Evolutionary conservation across 2,888 invertebrate genomes (phyloP).

Genomic region (Myathropa florea): DNA sequence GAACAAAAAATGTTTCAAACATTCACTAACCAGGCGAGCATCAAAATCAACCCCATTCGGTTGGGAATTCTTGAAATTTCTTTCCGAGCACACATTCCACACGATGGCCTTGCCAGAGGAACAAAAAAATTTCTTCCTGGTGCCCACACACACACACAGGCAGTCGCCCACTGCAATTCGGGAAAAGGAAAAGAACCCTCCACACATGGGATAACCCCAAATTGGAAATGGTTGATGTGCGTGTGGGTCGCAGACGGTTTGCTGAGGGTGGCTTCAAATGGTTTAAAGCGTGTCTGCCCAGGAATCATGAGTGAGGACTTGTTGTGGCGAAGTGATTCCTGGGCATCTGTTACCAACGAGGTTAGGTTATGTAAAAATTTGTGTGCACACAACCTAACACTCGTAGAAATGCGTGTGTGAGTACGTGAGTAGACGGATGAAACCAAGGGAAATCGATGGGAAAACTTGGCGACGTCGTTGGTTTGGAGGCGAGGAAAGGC

Average conservation of each 20-base stretch:
- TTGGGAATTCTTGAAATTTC: neutral
- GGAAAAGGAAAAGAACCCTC: neutral
- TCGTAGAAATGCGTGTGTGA: neutral
- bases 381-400: neutral
- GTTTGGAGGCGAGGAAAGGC: neutral
- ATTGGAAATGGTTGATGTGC: neutral
- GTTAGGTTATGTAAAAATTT: slow-evolving; percentile 31
- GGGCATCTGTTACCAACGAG: slow-evolving; percentile 4
- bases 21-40: slow-evolving; percentile 30
- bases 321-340: neutral
- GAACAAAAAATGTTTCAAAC: slow-evolving; percentile 31
- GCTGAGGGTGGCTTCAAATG: neutral
- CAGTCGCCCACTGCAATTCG: too few relatives aligned
- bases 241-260: neutral
- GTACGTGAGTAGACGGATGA: neutral
- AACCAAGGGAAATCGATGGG: too few relatives aligned
- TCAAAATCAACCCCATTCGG: slow-evolving; percentile 2
- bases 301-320: neutral
- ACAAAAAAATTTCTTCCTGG: neutral
- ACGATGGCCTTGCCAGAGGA: neutral
- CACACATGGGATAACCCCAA: neutral
- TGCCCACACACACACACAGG: neutral
- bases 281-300: neutral
- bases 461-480: neutral
- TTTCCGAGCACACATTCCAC: neutral